These are phyloP conservation scores for Ciconia maguari DNA, from an alignment of 2,113 vertebrate genomes.

Conservation along the genomic window DNA sequence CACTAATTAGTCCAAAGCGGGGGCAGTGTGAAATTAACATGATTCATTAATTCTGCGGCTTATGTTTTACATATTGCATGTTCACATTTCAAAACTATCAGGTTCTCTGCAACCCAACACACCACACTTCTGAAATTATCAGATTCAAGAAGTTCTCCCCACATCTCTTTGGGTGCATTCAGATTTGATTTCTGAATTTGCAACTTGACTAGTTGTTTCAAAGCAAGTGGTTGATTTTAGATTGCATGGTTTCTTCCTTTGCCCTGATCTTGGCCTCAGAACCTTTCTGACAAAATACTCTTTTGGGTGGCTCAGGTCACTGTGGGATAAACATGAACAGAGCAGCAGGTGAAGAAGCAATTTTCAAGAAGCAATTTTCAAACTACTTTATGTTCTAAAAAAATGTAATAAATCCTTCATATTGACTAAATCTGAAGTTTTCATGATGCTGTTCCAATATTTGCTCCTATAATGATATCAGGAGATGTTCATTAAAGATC, in stretches of 20 bases:
- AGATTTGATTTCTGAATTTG: not conserved
- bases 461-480: conserved; percentile 58
- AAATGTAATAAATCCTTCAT: conserved; percentile 30
- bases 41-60: conserved; percentile 63
- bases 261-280: not conserved
- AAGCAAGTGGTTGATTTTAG: not conserved
- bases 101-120: not conserved
- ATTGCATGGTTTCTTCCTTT: not conserved
- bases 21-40: conserved; percentile 77
- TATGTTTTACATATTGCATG: conserved; percentile 30
- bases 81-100: conserved; percentile 55
- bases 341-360: conserved; percentile 46
- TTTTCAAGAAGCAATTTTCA: conserved; percentile 38
- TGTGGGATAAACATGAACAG: not conserved
- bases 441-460: conserved; percentile 56
- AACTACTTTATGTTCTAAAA: conserved; percentile 25
- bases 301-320: conserved; percentile 31
- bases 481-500: conserved; percentile 64
- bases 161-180: not conserved
- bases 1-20: conserved; percentile 72
- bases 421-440: conserved; percentile 30
- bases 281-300: not conserved
- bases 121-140: not conserved
- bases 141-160: not conserved
- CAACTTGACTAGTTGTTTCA: not conserved